phyloP scores from a whole-genome alignment of 2,797 vertebrate species.

The Streptopelia turtur region DNA sequence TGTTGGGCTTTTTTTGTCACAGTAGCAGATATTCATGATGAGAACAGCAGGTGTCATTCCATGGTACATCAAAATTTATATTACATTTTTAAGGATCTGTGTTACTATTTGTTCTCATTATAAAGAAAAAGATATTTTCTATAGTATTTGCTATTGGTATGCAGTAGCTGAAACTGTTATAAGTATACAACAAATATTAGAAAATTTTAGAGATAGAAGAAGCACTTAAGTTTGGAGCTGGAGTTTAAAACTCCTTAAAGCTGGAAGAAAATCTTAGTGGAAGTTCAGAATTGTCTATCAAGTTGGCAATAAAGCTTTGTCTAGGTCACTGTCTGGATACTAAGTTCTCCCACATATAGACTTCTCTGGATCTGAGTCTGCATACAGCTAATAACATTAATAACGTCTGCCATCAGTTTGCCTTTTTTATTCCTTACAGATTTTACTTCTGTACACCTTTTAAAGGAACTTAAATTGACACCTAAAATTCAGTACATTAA shows the following conservation, averaged over 20 bases:
- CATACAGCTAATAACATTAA: neutral
- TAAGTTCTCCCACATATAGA: neutral
- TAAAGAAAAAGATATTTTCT: neutral
- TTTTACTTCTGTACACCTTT: neutral
- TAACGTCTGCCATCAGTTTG: neutral
- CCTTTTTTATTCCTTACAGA: neutral
- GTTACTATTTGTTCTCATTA: neutral
- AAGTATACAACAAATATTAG: neutral
- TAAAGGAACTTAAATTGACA: slow-evolving; percentile 8
- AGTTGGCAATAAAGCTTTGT: neutral
- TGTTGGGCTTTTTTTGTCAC: neutral
- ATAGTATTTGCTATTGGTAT: neutral
- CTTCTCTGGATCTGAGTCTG: neutral
- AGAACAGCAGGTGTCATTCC: slow-evolving; percentile 3
- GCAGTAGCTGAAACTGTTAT: neutral
- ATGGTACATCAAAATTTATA: neutral
- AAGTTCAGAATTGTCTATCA: neutral
- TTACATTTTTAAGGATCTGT: slow-evolving; percentile 1
- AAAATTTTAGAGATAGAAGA: neutral
- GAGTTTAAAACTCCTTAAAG: neutral
- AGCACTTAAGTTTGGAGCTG: neutral
- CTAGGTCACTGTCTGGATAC: neutral
- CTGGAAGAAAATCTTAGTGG: neutral
- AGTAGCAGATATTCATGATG: neutral
- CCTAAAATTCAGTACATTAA: neutral